phyloP scores from a whole-genome alignment of 2,113 vertebrate species.

The Daphoenositta chrysoptera region DNA sequence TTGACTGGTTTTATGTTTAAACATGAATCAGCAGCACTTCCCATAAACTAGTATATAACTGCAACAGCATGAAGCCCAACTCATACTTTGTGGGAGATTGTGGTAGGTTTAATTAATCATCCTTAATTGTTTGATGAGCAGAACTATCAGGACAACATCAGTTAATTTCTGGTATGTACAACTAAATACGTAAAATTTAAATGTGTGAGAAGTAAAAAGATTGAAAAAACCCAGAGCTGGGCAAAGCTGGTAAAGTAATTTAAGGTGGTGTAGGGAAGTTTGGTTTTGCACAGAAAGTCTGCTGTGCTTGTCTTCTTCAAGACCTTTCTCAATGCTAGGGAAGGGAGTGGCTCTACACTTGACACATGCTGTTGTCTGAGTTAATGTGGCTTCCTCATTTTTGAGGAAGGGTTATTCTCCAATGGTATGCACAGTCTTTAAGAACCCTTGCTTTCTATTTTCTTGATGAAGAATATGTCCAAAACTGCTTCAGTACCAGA shows the following conservation, averaged over 20 bases:
- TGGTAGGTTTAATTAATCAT: background rate
- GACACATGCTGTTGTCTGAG: background rate
- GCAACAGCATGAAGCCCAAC: background rate
- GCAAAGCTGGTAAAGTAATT: background rate
- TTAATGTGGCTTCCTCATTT: background rate
- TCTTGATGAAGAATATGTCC: background rate
- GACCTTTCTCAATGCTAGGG: background rate
- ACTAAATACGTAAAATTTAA: background rate
- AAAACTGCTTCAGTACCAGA: background rate
- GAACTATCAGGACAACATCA: background rate
- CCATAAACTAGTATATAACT: background rate
- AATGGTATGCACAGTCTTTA: background rate
- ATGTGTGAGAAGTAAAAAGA: background rate
- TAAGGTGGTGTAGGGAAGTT: background rate
- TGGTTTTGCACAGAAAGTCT: background rate
- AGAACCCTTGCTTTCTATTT: background rate
- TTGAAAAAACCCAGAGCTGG: background rate
- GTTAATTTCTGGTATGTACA: background rate
- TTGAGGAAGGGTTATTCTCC: background rate
- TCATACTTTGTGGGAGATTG: background rate
- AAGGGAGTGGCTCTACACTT: background rate
- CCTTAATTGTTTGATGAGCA: background rate
- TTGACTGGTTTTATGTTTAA: background rate
- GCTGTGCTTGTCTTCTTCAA: background rate
- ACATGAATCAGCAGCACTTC: background rate